Conservation (phyloP, 2,113 vertebrate genomes). For the Entelurus aequoreus region DNA sequence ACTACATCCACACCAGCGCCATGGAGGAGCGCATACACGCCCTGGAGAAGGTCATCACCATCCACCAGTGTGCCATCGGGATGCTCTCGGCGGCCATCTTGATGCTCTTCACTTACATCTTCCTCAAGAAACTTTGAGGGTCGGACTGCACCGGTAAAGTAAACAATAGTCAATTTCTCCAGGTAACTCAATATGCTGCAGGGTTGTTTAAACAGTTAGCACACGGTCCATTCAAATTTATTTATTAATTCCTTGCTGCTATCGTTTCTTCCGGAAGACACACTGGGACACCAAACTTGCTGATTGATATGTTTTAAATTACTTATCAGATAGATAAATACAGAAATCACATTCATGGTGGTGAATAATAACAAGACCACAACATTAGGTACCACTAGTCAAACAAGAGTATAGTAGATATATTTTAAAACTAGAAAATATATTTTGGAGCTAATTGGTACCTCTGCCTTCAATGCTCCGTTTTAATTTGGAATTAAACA, state of each 20-base stretch:
- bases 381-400: no score
- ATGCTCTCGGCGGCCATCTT: constrained; percentile 63
- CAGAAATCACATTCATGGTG: no score
- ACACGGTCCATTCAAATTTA: not conserved
- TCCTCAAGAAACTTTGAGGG: constrained; percentile 69
- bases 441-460: no score
- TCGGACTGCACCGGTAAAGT: not conserved
- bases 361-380: no score
- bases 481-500: no score
- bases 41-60: constrained; percentile 67
- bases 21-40: constrained; percentile 76
- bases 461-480: no score
- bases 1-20: constrained; percentile 75
- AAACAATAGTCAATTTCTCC: not conserved
- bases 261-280: not conserved
- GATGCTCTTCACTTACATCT: constrained; percentile 69
- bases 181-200: not conserved
- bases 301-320: constrained; percentile 4
- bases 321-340: constrained; percentile 10
- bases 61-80: constrained; percentile 72
- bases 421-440: no score
- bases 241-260: no score
- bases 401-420: no score
- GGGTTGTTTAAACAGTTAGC: not conserved
- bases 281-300: not conserved